Evolutionary conservation across 1,140 invertebrate species (phyloP).

Genomic region (Diplogasteroides magnus): DNA sequence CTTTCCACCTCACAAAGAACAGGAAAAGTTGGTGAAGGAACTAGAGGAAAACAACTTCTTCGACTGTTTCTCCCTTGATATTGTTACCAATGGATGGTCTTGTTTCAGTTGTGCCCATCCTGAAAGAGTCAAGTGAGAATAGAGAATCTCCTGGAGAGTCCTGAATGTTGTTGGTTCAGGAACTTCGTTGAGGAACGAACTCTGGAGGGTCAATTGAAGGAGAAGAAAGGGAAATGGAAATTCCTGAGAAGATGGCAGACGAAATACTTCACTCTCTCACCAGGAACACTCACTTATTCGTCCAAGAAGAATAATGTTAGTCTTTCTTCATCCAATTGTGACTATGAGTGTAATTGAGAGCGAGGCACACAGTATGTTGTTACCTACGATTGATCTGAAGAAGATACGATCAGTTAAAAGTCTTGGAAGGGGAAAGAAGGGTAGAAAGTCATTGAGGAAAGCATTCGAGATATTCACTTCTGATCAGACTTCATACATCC

Average conservation of each 20-base stretch:
- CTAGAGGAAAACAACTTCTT: constrained; percentile 78
- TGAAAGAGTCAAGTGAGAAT: constrained; percentile 65
- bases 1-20: constrained; percentile 75
- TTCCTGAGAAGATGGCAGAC: constrained; percentile 83
- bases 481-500: constrained; percentile 75
- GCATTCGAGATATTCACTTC: constrained; percentile 92
- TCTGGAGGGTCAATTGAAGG: constrained; percentile 81
- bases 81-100: constrained; percentile 67
- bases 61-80: constrained; percentile 80
- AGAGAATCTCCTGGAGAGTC: not conserved
- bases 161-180: constrained; percentile 54
- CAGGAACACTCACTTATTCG: constrained; percentile 74
- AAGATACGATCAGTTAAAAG: constrained; percentile 87
- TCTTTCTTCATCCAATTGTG: constrained; percentile 10
- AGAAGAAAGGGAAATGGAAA: constrained; percentile 87
- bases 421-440: constrained; percentile 68
- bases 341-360: constrained; percentile 25
- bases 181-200: constrained; percentile 40
- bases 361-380: constrained; percentile 12
- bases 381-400: constrained; percentile 71
- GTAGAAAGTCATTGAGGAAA: constrained; percentile 72
- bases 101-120: constrained; percentile 86
- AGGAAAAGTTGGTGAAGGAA: constrained; percentile 76
- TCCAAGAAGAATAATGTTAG: constrained; percentile 63
- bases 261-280: constrained; percentile 83